A percentile compares a stretch with the other conserved stretches of the same genome.
phyloP scores from a whole-genome alignment of 2,797 vertebrate genomes.

The Gephyroberyx darwinii region DNA sequence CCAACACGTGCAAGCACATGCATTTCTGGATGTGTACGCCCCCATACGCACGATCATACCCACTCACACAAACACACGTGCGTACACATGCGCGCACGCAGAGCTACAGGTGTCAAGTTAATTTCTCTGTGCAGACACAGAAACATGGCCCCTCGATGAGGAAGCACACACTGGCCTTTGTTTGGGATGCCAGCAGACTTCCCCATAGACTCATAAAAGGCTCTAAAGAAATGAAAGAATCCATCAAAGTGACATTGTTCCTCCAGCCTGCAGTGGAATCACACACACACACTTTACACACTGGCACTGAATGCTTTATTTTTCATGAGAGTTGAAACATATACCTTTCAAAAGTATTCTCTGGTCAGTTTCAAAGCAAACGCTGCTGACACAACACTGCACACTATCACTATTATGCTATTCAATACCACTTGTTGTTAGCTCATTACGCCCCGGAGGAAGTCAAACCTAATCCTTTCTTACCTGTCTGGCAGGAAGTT shows the following conservation, averaged over 20 bases:
- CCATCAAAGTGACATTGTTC: slow-evolving; percentile 69
- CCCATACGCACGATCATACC: background rate
- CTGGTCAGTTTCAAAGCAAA: slow-evolving; percentile 9
- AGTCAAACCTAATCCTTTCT: slow-evolving; percentile 6
- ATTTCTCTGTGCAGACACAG: slow-evolving; percentile 18
- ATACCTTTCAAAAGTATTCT: slow-evolving; percentile 26
- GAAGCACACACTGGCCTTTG: slow-evolving; percentile 62
- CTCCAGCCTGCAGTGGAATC: background rate
- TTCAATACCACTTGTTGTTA: background rate
- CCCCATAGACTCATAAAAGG: slow-evolving; percentile 53
- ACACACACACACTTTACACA: slow-evolving; percentile 21
- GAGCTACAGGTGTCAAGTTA: slow-evolving; percentile 64
- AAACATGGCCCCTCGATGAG: slow-evolving; percentile 3
- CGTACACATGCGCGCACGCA: background rate
- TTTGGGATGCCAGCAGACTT: slow-evolving; percentile 60
- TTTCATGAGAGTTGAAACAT: background rate
- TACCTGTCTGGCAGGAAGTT: slow-evolving; percentile 66
- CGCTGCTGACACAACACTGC: background rate
- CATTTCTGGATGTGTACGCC: background rate
- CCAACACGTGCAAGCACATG: background rate
- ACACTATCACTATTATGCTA: background rate
- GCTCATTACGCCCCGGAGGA: background rate
- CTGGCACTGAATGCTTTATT: background rate
- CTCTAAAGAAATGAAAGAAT: slow-evolving; percentile 57
- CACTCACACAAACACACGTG: background rate